Evolutionary conservation across 2,797 vertebrate genomes (phyloP).

Genomic region (Triplophysa yarkandensis): DNA sequence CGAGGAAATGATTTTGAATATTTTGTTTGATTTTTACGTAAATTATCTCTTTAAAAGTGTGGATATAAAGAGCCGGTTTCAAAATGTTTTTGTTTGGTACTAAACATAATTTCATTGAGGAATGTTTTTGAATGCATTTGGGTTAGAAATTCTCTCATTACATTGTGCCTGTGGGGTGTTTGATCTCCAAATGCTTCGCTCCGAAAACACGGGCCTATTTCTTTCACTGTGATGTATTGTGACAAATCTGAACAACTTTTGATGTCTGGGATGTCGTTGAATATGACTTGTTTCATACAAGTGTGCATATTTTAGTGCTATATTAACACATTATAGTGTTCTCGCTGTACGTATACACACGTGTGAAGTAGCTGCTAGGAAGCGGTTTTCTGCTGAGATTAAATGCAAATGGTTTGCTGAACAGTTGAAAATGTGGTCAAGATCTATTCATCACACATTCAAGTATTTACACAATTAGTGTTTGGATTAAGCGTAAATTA

Average conservation of each 20-base stretch:
- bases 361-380: background rate
- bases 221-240: constrained; percentile 19
- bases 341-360: background rate
- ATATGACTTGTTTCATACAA: background rate
- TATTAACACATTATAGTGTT: background rate
- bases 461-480: background rate
- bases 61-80: background rate
- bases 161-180: constrained; percentile 47
- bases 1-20: too few species aligned
- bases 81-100: too few species aligned
- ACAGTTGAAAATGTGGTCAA: background rate
- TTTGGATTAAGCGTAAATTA: background rate
- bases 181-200: constrained; percentile 29
- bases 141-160: constrained; percentile 52
- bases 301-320: background rate
- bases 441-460: background rate
- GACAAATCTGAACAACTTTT: constrained; percentile 5
- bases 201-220: constrained; percentile 20
- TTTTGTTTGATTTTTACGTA: too few species aligned
- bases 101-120: too few species aligned
- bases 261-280: background rate
- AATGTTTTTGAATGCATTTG: constrained; percentile 29
- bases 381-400: background rate
- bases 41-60: too few species aligned
- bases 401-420: background rate